phyloP scores from a whole-genome alignment of 2,113 vertebrate genomes.

The Oncorhynchus keta region DNA sequence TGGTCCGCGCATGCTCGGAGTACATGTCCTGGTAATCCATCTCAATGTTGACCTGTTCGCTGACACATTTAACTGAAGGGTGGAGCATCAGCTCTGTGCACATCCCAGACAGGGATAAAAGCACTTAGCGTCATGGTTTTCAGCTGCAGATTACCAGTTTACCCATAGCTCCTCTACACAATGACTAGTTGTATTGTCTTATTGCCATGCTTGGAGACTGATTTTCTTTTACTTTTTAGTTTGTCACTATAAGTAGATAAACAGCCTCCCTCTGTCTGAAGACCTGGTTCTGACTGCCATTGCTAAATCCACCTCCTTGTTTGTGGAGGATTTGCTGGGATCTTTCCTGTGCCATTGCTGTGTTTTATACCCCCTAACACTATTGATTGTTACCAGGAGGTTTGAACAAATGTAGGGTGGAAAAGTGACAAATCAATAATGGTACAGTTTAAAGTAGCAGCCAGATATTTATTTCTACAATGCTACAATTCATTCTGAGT shows the following conservation, averaged over 20 bases:
- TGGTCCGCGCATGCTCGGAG: too few species aligned
- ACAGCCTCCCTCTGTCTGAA: conserved; percentile 64
- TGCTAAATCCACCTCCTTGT: background rate
- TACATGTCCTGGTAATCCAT: too few species aligned
- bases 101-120: conserved; percentile 15
- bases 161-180: conserved; percentile 18
- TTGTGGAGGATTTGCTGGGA: conserved; percentile 21
- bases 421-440: conserved; percentile 38
- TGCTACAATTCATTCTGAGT: background rate
- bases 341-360: conserved; percentile 20
- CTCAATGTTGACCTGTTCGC: background rate
- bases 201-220: conserved; percentile 57
- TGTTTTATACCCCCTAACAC: conserved; percentile 25
- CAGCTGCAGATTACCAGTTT: conserved; percentile 20
- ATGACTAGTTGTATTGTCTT: conserved; percentile 48
- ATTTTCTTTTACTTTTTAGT: conserved; percentile 58
- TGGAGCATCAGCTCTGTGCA: background rate
- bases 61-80: conserved; percentile 19
- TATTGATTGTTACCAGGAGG: conserved; percentile 28
- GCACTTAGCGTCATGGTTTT: conserved; percentile 34
- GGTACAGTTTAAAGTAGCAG: conserved; percentile 20
- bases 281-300: conserved; percentile 51
- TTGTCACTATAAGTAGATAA: conserved; percentile 63
- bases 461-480: background rate
- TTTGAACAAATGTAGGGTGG: conserved; percentile 40